phyloP scores from a whole-genome alignment of 23 tunicate genomes.

The Trididemnum miniatum region DNA sequence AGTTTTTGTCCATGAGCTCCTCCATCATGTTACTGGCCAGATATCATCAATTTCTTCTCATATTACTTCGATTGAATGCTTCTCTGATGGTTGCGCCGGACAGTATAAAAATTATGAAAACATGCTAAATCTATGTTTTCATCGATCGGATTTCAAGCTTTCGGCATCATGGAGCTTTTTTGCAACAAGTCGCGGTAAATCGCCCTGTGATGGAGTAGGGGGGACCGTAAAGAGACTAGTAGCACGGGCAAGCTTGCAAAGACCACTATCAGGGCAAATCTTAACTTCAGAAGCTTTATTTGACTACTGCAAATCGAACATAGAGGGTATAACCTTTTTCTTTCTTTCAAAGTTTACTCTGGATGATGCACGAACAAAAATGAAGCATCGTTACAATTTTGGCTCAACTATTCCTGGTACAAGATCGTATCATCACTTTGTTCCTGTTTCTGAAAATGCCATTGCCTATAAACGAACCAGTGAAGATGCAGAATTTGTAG shows the following conservation, averaged over 20 bases:
- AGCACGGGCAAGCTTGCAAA: conserved; percentile 15
- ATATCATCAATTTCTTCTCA: neutral
- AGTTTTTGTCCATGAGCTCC: conserved; percentile 17
- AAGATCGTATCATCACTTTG: conserved; percentile 6
- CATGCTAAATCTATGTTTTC: conserved; percentile 36
- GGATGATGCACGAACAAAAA: neutral
- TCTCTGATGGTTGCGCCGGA: conserved; percentile 48
- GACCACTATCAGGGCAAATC: conserved; percentile 14
- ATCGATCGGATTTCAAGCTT: conserved; percentile 24
- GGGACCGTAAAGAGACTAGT: conserved; percentile 22
- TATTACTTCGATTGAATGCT: conserved; percentile 15
- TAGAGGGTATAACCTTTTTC: neutral
- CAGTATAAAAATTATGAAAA: conserved; percentile 42
- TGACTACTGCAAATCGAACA: neutral
- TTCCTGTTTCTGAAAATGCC: neutral
- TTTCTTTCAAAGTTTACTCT: neutral
- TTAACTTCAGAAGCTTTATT: conserved; percentile 1
- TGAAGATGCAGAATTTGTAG: neutral
- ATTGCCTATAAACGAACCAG: neutral
- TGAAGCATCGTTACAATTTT: neutral
- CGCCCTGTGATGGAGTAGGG: conserved; percentile 30
- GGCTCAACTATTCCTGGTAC: conserved; percentile 9
- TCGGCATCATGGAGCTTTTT: conserved; percentile 42
- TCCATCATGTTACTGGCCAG: neutral
- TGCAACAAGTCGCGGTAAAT: conserved; percentile 52